Percentiles rank a stretch among this genome's conserved stretches.
Conservation (phyloP, 2,797 vertebrate species). For the Callimico goeldii region DNA sequence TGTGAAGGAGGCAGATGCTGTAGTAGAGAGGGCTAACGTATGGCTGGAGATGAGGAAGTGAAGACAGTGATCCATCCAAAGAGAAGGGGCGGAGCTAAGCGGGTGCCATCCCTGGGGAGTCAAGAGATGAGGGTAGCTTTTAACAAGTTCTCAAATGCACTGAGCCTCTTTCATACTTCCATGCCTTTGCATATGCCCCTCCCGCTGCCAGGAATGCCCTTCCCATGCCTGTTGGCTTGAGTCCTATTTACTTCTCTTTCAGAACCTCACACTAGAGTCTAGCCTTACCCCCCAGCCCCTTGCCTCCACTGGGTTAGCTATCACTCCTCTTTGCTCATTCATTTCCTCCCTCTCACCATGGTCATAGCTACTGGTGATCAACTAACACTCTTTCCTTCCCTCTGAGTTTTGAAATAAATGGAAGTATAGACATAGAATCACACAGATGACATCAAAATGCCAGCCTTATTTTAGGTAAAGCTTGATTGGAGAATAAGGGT, state of each 20-base stretch:
- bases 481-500: background rate
- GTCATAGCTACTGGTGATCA: background rate
- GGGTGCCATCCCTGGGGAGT: no score
- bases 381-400: background rate
- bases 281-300: background rate
- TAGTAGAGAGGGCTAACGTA: background rate
- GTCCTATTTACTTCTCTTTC: background rate
- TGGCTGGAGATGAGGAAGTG: background rate
- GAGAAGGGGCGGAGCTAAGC: background rate
- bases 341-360: no score
- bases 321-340: background rate
- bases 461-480: background rate
- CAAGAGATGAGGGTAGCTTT: background rate
- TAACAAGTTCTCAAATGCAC: background rate
- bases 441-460: background rate
- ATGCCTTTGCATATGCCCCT: background rate
- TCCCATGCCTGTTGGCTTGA: background rate
- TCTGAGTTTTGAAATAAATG: background rate
- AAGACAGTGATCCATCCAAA: background rate
- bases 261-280: background rate
- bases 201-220: background rate
- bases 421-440: background rate
- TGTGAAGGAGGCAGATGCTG: background rate
- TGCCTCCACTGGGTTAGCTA: no score
- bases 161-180: background rate